phyloP scores from a whole-genome alignment of 1,140 invertebrate genomes.

The Apis dorsata region DNA sequence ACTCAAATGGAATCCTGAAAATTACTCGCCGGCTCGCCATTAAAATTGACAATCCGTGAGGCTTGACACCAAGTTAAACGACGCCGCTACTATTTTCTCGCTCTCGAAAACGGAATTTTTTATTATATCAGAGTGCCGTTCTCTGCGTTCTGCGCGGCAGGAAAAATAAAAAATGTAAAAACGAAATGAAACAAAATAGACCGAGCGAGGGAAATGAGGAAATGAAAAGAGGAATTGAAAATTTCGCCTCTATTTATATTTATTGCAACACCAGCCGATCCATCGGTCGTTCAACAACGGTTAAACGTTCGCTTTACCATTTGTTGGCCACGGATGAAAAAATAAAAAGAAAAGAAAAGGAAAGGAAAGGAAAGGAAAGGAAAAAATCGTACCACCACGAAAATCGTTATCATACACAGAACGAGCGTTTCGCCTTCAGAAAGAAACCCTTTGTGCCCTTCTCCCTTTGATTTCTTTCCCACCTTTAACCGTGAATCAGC shows the following conservation, averaged over 20 bases:
- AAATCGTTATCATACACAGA: constrained; percentile 36
- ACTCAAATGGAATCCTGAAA: neutral
- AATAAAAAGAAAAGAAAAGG: neutral
- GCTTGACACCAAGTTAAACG: neutral
- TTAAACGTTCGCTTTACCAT: neutral
- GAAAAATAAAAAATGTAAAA: neutral
- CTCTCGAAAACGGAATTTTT: constrained; percentile 1
- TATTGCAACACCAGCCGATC: too few species aligned
- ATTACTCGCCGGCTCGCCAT: neutral
- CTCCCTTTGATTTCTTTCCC: constrained; percentile 24
- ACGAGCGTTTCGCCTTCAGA: constrained; percentile 39
- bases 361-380: constrained; percentile 15
- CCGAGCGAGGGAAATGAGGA: neutral
- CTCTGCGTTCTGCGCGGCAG: neutral
- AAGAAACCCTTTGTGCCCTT: constrained; percentile 4
- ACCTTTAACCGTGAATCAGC: constrained; percentile 24
- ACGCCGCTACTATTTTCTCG: neutral
- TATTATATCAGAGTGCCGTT: too few species aligned
- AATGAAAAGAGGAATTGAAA: too few species aligned
- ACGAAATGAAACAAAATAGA: too few species aligned
- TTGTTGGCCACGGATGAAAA: too few species aligned
- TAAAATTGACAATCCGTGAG: neutral
- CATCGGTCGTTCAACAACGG: too few species aligned
- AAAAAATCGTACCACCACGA: neutral
- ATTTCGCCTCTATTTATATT: too few species aligned